Evolutionary conservation across 2,888 invertebrate species (phyloP).

Genomic region (Pardosa pseudoannulata): DNA sequence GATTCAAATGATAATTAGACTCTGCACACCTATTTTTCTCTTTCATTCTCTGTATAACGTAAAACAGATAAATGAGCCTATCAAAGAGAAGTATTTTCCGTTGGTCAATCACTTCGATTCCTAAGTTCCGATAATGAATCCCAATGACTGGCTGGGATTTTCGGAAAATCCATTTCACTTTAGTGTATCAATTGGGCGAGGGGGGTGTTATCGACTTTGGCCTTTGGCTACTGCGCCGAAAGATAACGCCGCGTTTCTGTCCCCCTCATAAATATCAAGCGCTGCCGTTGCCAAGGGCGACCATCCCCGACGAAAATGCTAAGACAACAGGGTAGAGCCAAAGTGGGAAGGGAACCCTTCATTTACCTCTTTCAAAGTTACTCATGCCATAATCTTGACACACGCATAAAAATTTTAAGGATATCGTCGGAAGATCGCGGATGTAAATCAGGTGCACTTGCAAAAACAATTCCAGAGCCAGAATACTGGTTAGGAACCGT

Average conservation of each 20-base stretch:
- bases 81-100: too few relatives aligned
- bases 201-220: slow-evolving; percentile 37
- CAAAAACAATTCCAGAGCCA: too few relatives aligned
- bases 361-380: neutral
- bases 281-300: slow-evolving; percentile 48
- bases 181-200: neutral
- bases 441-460: too few relatives aligned
- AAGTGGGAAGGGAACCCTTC: neutral
- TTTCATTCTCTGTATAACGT: too few relatives aligned
- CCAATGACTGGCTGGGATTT: neutral
- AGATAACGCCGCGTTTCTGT: slow-evolving; percentile 31
- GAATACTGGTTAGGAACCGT: too few relatives aligned
- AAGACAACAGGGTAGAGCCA: slow-evolving; percentile 4
- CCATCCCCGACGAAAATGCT: slow-evolving; percentile 3
- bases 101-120: too few relatives aligned
- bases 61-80: too few relatives aligned
- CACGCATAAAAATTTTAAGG: slow-evolving; percentile 15
- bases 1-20: too few relatives aligned
- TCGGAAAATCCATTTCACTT: neutral
- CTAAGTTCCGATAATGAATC: neutral
- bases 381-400: too few relatives aligned
- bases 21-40: too few relatives aligned
- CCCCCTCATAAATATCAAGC: slow-evolving; percentile 38
- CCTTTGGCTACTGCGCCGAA: slow-evolving; percentile 38
- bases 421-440: too few relatives aligned